Conservation (phyloP, 2,113 vertebrate species). For the Crotalus viridis region DNA sequence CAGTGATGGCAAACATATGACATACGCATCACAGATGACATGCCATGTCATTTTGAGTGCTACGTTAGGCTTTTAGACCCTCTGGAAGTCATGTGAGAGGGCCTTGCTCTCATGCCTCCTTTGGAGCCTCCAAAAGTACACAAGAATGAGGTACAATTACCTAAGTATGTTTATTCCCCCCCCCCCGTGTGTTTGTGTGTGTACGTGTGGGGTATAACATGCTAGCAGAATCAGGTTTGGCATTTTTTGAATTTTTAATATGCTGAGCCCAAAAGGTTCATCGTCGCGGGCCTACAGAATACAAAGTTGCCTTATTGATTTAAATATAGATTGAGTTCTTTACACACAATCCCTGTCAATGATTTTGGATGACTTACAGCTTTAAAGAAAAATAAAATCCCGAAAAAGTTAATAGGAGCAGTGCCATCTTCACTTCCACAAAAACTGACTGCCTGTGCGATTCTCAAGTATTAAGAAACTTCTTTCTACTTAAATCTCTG, state of each 20-base stretch:
- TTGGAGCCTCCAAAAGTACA: not conserved
- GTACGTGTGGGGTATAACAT: not conserved
- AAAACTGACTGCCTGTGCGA: not conserved
- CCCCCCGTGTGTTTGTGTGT: too few species aligned
- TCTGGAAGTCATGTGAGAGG: not conserved
- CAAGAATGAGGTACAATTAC: not conserved
- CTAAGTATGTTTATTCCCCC: not conserved
- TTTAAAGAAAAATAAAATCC: not conserved
- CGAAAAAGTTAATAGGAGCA: not conserved
- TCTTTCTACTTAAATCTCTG: not conserved
- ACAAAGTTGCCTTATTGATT: not conserved
- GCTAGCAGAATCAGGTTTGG: not conserved
- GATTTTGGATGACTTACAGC: not conserved
- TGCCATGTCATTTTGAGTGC: not conserved
- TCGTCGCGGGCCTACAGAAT: not conserved
- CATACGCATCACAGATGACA: not conserved
- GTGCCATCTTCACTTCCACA: not conserved
- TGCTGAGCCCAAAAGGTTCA: not conserved
- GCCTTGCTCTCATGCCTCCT: not conserved
- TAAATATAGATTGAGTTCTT: not conserved
- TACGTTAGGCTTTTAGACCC: not conserved
- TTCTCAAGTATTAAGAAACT: not conserved
- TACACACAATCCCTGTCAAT: not conserved
- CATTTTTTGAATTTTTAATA: not conserved
- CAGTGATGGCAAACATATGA: not conserved